These are phyloP conservation scores for Sesamia nonagrioides DNA, from an alignment of 1,140 invertebrate genomes.

Conservation along the genomic window DNA sequence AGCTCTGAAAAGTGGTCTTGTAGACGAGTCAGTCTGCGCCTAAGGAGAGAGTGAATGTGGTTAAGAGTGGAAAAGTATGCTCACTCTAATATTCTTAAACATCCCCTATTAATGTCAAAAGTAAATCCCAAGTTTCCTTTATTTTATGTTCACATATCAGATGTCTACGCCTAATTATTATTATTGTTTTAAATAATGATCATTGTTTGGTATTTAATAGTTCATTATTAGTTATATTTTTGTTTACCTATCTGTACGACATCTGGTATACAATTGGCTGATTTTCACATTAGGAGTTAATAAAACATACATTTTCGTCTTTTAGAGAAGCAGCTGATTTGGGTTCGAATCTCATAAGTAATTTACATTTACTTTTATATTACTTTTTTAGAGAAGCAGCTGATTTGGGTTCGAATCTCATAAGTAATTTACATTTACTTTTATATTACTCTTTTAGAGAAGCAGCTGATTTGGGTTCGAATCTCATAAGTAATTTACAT, in stretches of 20 bases:
- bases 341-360: too few species aligned
- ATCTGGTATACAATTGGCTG: slow-evolving; percentile 61
- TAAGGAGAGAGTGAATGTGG: slow-evolving; percentile 36
- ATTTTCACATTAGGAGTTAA: slow-evolving; percentile 48
- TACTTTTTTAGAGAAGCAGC: too few species aligned
- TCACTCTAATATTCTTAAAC: slow-evolving; percentile 43
- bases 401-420: too few species aligned
- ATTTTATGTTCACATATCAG: slow-evolving; percentile 43
- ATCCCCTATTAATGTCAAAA: slow-evolving; percentile 42
- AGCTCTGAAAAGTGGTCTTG: slow-evolving; percentile 29
- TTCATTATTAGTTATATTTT: neutral
- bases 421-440: too few species aligned
- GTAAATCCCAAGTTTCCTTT: slow-evolving; percentile 35
- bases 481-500: too few species aligned
- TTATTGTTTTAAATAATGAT: neutral
- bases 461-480: too few species aligned
- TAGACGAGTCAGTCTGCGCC: slow-evolving; percentile 41
- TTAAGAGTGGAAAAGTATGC: slow-evolving; percentile 41
- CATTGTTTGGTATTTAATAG: neutral
- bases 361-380: too few species aligned
- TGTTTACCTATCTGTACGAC: slow-evolving; percentile 42
- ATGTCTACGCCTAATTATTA: slow-evolving; percentile 23
- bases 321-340: neutral
- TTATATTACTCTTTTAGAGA: too few species aligned
- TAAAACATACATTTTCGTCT: neutral